These are phyloP conservation scores for Lutraria rhynchaena DNA, from an alignment of 1,140 invertebrate genomes.

Conservation along the genomic window DNA sequence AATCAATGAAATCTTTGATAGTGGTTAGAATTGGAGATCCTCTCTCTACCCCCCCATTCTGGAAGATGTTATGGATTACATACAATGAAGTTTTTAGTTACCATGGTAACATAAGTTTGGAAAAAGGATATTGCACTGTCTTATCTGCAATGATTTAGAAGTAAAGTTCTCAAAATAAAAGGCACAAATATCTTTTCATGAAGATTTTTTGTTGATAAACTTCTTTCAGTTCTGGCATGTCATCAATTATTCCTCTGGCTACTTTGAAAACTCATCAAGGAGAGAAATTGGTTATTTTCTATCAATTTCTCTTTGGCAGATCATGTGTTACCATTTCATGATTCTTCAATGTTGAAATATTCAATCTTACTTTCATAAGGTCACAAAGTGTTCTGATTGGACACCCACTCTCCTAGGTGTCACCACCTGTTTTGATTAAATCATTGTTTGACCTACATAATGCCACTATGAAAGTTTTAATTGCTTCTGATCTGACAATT, in stretches of 20 bases:
- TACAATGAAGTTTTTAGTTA: slow-evolving; percentile 49
- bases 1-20: slow-evolving; percentile 59
- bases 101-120: slow-evolving; percentile 58
- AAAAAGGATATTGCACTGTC: slow-evolving; percentile 46
- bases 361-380: no score
- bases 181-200: slow-evolving; percentile 48
- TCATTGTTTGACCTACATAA: no score
- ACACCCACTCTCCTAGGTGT: no score
- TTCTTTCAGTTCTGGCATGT: slow-evolving; percentile 9
- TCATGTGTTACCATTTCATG: no score
- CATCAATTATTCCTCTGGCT: slow-evolving; percentile 9
- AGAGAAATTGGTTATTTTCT: no score
- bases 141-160: slow-evolving; percentile 45
- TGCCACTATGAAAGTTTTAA: no score
- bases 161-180: slow-evolving; percentile 37
- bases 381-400: no score
- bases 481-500: no score
- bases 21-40: slow-evolving; percentile 32
- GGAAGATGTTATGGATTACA: slow-evolving; percentile 52
- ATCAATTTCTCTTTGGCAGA: no score
- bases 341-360: no score
- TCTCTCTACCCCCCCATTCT: background rate
- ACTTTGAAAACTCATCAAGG: no score
- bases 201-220: slow-evolving; percentile 32
- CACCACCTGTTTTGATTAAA: no score